phyloP scores from a whole-genome alignment of 2,113 vertebrate species.

The Illadopsis cleaveri region DNA sequence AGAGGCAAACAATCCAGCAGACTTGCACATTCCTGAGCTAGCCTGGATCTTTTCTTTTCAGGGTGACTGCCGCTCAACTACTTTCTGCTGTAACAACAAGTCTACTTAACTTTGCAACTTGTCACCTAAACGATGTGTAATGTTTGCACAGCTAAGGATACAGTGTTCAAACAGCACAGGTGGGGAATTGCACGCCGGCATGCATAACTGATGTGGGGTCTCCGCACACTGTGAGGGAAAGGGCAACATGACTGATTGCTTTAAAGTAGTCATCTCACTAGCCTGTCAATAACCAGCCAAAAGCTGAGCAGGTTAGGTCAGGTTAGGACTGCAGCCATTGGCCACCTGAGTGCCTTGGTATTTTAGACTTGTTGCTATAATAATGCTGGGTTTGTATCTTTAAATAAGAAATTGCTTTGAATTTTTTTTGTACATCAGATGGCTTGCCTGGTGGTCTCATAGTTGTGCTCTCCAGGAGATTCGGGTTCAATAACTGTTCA shows the following conservation, averaged over 20 bases:
- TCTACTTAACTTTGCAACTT: conserved; percentile 55
- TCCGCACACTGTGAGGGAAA: neutral
- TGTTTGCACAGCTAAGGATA: conserved; percentile 62
- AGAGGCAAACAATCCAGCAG: neutral
- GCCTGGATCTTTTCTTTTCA: conserved; percentile 26
- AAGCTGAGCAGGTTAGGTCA: conserved; percentile 44
- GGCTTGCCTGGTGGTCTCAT: conserved; percentile 28
- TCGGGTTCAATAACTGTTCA: neutral
- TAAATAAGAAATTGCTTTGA: conserved; percentile 12
- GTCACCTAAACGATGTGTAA: conserved; percentile 31
- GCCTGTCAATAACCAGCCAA: conserved; percentile 6
- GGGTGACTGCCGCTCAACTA: conserved; percentile 46
- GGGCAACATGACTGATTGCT: conserved; percentile 33
- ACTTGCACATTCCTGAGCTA: neutral
- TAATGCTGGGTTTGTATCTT: neutral
- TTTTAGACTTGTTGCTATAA: conserved; percentile 16
- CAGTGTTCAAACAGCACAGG: conserved; percentile 37
- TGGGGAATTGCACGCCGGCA: neutral
- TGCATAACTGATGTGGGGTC: conserved; percentile 26
- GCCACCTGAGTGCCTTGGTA: neutral
- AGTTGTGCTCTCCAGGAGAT: neutral
- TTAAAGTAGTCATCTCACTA: neutral
- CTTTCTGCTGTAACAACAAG: conserved; percentile 55
- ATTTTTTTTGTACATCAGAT: neutral
- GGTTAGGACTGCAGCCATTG: conserved; percentile 5